Conservation (phyloP, 1,140 invertebrate species). For the Pogonomyrmex californicus region DNA sequence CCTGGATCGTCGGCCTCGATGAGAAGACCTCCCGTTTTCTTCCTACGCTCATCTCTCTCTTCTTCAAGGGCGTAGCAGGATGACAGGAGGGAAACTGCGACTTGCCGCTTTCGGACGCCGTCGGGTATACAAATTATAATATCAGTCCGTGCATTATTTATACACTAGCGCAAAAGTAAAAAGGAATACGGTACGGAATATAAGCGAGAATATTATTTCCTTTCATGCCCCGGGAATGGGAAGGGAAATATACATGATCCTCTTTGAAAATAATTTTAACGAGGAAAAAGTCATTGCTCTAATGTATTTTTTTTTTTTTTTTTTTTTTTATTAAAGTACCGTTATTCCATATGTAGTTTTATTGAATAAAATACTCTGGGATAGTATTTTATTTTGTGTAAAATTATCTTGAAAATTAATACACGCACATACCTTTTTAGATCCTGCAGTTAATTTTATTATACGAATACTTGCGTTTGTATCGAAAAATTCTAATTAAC, state of each 20-base stretch:
- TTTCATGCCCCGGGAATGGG: too few relatives aligned
- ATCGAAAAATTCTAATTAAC: background rate
- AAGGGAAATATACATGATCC: too few relatives aligned
- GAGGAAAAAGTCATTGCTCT: background rate
- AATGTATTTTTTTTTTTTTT: background rate
- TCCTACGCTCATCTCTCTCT: conserved; percentile 11
- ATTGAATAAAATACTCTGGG: background rate
- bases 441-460: background rate
- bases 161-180: background rate
- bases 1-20: conserved; percentile 79
- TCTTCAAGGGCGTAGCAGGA: conserved; percentile 18
- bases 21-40: conserved; percentile 57
- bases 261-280: background rate
- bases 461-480: background rate
- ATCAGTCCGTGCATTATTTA: background rate
- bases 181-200: background rate
- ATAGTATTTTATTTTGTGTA: background rate
- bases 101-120: background rate
- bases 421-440: background rate
- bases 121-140: background rate
- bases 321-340: background rate
- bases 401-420: background rate
- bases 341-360: background rate
- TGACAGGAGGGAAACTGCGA: too few relatives aligned
- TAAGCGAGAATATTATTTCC: too few relatives aligned